These are phyloP conservation scores for Conistra vaccinii DNA, from an alignment of 2,888 invertebrate genomes.

Conservation along the genomic window DNA sequence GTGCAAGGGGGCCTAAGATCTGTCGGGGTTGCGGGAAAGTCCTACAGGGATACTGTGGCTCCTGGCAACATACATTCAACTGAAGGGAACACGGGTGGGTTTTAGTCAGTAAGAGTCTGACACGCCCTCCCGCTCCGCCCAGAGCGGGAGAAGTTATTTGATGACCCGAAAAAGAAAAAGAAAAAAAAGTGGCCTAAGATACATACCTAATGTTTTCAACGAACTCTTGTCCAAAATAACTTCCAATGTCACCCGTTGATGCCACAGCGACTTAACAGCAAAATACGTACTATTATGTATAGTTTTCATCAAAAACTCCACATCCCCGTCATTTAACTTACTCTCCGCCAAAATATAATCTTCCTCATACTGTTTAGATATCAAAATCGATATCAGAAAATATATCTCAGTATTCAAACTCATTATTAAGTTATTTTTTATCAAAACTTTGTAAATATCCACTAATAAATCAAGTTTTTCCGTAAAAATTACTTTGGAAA, in stretches of 20 bases:
- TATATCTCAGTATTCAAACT: slow-evolving; percentile 93
- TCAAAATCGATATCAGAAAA: slow-evolving; percentile 92
- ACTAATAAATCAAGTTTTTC: slow-evolving; percentile 90
- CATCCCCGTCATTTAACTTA: slow-evolving; percentile 71
- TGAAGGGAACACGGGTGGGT: too few relatives aligned
- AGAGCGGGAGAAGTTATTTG: too few relatives aligned
- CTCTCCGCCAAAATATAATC: slow-evolving; percentile 75
- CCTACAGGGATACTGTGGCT: too few relatives aligned
- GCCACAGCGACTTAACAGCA: slow-evolving; percentile 92
- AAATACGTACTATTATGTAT: slow-evolving; percentile 95
- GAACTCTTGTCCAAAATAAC: slow-evolving; percentile 92
- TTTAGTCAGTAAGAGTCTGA: too few relatives aligned
- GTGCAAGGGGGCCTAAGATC: too few relatives aligned
- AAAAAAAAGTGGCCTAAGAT: not conserved
- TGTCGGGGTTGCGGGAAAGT: too few relatives aligned
- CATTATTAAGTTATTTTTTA: slow-evolving; percentile 91
- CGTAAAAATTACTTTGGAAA: slow-evolving; percentile 85
- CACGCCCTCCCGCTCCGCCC: too few relatives aligned
- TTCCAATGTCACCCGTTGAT: slow-evolving; percentile 89
- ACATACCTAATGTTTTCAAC: slow-evolving; percentile 86
- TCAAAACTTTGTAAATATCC: slow-evolving; percentile 90
- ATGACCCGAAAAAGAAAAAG: too few relatives aligned
- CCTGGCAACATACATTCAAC: too few relatives aligned
- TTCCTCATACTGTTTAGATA: slow-evolving; percentile 86
- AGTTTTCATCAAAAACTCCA: slow-evolving; percentile 83